Percentiles rank a stretch among this genome's conserved stretches.
These are phyloP conservation scores for Hypomecis atomaria DNA, from an alignment of 2,888 invertebrate genomes.

Conservation along the genomic window DNA sequence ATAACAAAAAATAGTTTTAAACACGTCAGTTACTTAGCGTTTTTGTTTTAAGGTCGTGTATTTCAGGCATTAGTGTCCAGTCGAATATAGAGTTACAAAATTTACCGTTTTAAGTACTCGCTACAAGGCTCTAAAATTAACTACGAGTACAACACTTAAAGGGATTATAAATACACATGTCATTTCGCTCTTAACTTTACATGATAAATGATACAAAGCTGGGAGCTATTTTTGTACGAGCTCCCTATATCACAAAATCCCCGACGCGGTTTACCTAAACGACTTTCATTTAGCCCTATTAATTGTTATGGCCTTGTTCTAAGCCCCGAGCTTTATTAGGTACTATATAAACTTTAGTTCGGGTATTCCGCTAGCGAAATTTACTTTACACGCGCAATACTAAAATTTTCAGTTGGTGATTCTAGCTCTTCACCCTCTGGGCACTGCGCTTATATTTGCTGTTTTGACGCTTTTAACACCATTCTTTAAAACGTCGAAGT, in stretches of 20 bases:
- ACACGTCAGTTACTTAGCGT: too few relatives aligned
- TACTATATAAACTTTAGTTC: constrained; percentile 37
- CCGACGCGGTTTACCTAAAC: constrained; percentile 35
- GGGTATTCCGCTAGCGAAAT: constrained; percentile 14
- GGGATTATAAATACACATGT: background rate
- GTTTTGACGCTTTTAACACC: too few relatives aligned
- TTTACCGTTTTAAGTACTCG: too few relatives aligned
- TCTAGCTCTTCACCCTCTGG: too few relatives aligned
- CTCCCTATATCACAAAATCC: constrained; percentile 17
- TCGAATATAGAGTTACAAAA: too few relatives aligned
- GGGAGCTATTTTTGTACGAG: constrained; percentile 17
- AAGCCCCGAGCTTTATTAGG: constrained; percentile 31
- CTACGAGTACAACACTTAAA: too few relatives aligned
- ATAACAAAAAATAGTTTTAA: too few relatives aligned
- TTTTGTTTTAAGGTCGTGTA: too few relatives aligned
- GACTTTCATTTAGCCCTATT: constrained; percentile 48
- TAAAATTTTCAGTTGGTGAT: constrained; percentile 5
- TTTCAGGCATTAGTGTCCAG: too few relatives aligned
- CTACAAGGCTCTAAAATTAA: too few relatives aligned
- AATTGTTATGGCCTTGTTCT: constrained; percentile 47
- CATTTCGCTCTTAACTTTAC: background rate
- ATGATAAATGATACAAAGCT: constrained; percentile 8
- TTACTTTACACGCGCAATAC: constrained; percentile 6
- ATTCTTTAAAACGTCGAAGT: too few relatives aligned
- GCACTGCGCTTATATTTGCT: background rate